phyloP scores from a whole-genome alignment of 2,888 invertebrate genomes.

The Lepeophtheirus nordmannii region DNA sequence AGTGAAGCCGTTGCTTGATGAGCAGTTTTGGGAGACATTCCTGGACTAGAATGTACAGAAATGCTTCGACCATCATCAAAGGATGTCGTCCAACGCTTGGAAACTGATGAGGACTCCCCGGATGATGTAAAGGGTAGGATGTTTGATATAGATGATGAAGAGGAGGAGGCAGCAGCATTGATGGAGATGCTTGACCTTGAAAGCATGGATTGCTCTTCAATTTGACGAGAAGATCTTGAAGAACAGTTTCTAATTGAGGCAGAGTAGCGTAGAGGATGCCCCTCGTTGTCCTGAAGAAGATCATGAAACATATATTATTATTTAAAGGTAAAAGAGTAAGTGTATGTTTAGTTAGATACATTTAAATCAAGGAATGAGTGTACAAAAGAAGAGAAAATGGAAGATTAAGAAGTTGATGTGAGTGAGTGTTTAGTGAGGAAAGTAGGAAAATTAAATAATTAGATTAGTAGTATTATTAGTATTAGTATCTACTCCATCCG shows the following conservation, averaged over 20 bases:
- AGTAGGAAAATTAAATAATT: too few relatives aligned
- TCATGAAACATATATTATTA: too few relatives aligned
- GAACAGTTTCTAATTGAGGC: not conserved
- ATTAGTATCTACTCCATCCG: too few relatives aligned
- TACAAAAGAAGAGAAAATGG: too few relatives aligned
- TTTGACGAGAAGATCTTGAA: not conserved
- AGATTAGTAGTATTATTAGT: too few relatives aligned
- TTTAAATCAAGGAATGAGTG: too few relatives aligned
- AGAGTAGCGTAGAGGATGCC: not conserved
- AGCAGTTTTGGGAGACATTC: not conserved
- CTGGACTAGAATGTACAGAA: constrained; percentile 39
- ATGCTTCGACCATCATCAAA: constrained; percentile 60
- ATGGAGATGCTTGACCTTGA: not conserved
- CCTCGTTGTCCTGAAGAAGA: not conserved
- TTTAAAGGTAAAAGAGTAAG: too few relatives aligned
- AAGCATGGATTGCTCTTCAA: not conserved
- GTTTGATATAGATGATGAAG: not conserved
- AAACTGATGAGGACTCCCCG: not conserved
- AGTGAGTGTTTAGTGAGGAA: too few relatives aligned
- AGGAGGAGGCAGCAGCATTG: not conserved
- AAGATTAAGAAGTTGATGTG: too few relatives aligned
- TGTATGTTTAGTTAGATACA: too few relatives aligned
- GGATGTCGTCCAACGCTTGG: not conserved
- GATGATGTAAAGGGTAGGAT: not conserved
- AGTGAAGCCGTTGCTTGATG: not conserved